phyloP scores from a whole-genome alignment of 1,140 invertebrate species.

The Batillaria attramentaria region DNA sequence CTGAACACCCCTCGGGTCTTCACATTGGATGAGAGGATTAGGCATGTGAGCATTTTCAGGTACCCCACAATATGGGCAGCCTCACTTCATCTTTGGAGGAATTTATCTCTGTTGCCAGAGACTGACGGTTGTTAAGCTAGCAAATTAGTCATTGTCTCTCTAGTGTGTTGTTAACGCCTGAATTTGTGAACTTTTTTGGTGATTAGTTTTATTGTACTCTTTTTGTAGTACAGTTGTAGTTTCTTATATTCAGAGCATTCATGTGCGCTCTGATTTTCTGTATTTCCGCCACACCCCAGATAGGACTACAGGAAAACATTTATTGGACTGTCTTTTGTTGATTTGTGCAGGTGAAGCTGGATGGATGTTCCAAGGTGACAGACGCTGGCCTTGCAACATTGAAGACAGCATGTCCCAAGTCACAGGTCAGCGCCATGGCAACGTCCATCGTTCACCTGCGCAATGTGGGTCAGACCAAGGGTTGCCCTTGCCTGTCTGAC shows the following conservation, averaged over 20 bases:
- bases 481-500: constrained; percentile 39
- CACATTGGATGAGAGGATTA: too few species aligned
- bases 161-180: too few species aligned
- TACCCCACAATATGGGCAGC: too few species aligned
- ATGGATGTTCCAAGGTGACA: constrained; percentile 38
- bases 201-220: not conserved
- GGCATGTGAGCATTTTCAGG: too few species aligned
- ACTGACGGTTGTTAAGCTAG: too few species aligned
- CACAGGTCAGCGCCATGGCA: constrained; percentile 37
- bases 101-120: too few species aligned
- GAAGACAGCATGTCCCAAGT: constrained; percentile 12
- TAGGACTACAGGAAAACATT: not conserved
- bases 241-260: not conserved
- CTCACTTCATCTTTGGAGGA: too few species aligned
- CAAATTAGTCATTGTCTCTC: too few species aligned
- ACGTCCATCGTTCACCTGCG: constrained; percentile 31
- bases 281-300: not conserved
- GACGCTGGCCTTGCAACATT: constrained; percentile 33
- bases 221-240: not conserved
- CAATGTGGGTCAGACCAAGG: constrained; percentile 28
- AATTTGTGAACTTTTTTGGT: too few species aligned
- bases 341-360: constrained; percentile 35
- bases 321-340: not conserved
- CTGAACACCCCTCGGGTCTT: too few species aligned
- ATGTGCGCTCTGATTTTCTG: not conserved